Evolutionary conservation across 2,888 invertebrate species (phyloP).

Genomic region (Leucophenga montana): DNA sequence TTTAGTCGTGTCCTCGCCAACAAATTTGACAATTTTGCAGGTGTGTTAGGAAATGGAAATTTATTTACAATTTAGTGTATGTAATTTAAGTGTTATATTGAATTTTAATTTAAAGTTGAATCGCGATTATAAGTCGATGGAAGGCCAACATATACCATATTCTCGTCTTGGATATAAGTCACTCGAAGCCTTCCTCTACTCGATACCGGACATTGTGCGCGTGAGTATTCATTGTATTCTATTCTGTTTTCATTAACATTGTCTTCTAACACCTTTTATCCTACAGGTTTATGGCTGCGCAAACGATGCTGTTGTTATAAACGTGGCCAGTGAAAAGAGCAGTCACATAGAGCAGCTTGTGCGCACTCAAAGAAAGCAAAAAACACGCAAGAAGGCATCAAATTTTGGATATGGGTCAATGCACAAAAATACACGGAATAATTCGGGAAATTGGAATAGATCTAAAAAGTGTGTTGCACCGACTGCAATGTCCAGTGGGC

Average conservation of each 20-base stretch:
- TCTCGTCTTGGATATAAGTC: constrained; percentile 54
- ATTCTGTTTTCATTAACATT: not conserved
- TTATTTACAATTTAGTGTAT: too few relatives aligned
- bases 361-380: constrained; percentile 49
- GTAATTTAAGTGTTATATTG: too few relatives aligned
- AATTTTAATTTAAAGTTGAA: too few relatives aligned
- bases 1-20: constrained; percentile 61
- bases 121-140: too few relatives aligned
- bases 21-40: constrained; percentile 48
- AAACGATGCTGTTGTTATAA: constrained; percentile 52
- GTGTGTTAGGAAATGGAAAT: too few relatives aligned
- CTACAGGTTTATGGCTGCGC: constrained; percentile 59
- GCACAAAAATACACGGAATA: constrained; percentile 5
- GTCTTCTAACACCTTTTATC: not conserved
- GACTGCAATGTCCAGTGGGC: too few relatives aligned
- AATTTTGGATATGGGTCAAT: too few relatives aligned
- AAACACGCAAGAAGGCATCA: not conserved
- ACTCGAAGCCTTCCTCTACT: constrained; percentile 59
- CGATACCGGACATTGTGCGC: constrained; percentile 60
- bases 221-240: constrained; percentile 49
- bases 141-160: constrained; percentile 53
- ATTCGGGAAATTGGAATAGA: too few relatives aligned
- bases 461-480: too few relatives aligned
- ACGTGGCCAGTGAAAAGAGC: constrained; percentile 50
- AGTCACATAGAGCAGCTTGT: constrained; percentile 63